A percentile compares a stretch with the other conserved stretches of the same genome.
Conservation (phyloP, 2,113 vertebrate species). For the Ceyx margarethae region DNA sequence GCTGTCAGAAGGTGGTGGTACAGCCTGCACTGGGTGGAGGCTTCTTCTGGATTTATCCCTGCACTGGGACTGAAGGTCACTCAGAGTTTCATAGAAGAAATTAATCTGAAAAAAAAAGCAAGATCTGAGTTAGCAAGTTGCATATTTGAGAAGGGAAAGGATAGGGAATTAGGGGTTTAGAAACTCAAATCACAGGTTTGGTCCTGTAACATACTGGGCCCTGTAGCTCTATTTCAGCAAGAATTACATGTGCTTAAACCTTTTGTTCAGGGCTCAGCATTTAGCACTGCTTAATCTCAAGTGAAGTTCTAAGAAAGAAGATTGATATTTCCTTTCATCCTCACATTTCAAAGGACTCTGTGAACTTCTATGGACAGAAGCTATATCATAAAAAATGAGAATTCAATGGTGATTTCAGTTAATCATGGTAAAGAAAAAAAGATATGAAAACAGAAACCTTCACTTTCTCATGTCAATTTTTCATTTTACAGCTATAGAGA, state of each 20-base stretch:
- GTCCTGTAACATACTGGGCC: neutral
- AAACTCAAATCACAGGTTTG: neutral
- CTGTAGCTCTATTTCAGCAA: conserved; percentile 1
- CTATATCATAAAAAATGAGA: neutral
- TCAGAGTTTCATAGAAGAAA: neutral
- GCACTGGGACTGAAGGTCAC: neutral
- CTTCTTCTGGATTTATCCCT: neutral
- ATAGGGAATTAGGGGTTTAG: neutral
- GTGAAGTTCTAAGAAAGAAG: neutral
- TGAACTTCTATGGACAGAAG: neutral
- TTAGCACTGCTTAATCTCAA: conserved; percentile 40
- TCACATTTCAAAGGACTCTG: conserved; percentile 1
- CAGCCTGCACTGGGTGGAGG: neutral
- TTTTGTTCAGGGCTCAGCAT: conserved; percentile 24
- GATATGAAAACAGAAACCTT: neutral
- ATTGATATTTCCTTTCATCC: conserved; percentile 15
- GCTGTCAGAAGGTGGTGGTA: neutral
- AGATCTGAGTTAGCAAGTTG: neutral
- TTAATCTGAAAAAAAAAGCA: neutral
- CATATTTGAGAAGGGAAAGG: neutral
- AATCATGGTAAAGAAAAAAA: neutral
- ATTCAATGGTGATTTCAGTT: conserved; percentile 1
- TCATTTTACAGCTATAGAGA: neutral
- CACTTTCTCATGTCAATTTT: neutral
- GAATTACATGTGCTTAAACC: neutral